phyloP scores from a whole-genome alignment of 2,797 vertebrate species.

The Peromyscus aztecus region DNA sequence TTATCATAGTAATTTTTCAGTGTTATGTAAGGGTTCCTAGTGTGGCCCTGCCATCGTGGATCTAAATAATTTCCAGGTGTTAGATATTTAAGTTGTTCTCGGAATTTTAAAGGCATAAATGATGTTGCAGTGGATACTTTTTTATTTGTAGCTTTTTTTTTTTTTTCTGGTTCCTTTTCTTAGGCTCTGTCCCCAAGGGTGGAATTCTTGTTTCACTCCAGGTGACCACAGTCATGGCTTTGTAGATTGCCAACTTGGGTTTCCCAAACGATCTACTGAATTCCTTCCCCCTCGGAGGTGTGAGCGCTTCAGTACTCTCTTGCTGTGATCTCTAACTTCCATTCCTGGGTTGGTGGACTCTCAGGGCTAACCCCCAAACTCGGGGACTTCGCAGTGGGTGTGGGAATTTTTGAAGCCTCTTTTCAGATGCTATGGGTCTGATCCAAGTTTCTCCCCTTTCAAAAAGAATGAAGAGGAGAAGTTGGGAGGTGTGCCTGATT shows the following conservation, averaged over 20 bases:
- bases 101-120: slow-evolving; percentile 43
- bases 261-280: neutral
- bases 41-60: neutral
- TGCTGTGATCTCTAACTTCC: neutral
- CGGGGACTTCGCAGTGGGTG: neutral
- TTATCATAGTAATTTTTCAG: slow-evolving; percentile 48
- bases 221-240: slow-evolving; percentile 24
- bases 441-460: neutral
- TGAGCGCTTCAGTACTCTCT: neutral
- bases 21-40: neutral
- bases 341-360: neutral
- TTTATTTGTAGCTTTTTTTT: slow-evolving; percentile 33
- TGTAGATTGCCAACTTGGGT: slow-evolving; percentile 39
- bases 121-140: slow-evolving; percentile 46
- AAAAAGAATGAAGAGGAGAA: neutral
- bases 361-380: neutral
- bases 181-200: slow-evolving; percentile 30
- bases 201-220: slow-evolving; percentile 57
- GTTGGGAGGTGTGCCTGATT: neutral
- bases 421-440: neutral
- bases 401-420: neutral
- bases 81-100: slow-evolving; percentile 61
- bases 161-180: slow-evolving; percentile 52
- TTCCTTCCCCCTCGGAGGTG: slow-evolving; percentile 33
- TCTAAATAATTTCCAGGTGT: slow-evolving; percentile 63